phyloP scores from a whole-genome alignment of 2,797 vertebrate genomes.

The Sphenopsis melanotis region DNA sequence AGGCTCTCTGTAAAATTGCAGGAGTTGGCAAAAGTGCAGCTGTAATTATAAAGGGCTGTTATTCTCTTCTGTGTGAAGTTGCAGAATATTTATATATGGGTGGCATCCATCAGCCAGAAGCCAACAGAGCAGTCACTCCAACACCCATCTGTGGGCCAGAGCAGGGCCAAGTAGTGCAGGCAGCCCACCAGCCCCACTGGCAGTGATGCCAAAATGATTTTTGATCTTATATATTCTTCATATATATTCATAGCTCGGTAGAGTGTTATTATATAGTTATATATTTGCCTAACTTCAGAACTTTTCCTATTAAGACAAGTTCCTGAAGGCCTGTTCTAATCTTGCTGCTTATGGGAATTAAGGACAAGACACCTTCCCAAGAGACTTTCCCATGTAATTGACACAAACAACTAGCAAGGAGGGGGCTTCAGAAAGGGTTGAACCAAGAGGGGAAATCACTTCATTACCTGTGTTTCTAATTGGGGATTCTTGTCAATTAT shows the following conservation, averaged over 20 bases:
- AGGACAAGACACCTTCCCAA: background rate
- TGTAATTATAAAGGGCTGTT: background rate
- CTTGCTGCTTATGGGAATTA: background rate
- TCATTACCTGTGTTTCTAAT: background rate
- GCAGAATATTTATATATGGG: background rate
- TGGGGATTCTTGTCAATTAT: background rate
- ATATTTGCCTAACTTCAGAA: background rate
- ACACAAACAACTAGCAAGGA: background rate
- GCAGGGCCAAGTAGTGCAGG: background rate
- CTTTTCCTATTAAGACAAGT: background rate
- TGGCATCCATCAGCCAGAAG: background rate
- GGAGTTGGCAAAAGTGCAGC: background rate
- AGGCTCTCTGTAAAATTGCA: background rate
- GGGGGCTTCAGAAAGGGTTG: background rate
- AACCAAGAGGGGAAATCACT: background rate
- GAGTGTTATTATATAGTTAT: background rate
- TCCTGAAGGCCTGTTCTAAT: background rate
- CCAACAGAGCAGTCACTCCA: background rate
- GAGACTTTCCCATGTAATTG: background rate
- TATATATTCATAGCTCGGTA: background rate
- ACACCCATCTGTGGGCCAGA: fast-evolving
- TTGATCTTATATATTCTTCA: background rate
- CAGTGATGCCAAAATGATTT: background rate
- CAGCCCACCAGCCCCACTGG: background rate
- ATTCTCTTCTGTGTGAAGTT: background rate